Evolutionary conservation across 2,113 vertebrate genomes (phyloP).

Genomic region (Mormoops blainvillei): DNA sequence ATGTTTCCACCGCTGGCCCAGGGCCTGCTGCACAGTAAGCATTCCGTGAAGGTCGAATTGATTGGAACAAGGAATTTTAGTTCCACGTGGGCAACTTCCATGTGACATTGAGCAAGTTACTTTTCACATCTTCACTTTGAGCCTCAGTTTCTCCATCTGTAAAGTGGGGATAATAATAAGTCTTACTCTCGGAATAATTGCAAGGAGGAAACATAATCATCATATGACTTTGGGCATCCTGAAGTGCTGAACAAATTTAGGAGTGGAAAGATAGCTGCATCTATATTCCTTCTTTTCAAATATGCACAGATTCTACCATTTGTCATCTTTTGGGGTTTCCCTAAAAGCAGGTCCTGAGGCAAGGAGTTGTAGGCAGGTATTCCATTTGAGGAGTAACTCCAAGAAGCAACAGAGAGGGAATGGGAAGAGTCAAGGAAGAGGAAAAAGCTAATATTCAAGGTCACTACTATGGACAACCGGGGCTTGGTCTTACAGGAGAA

Average conservation of each 20-base stretch:
- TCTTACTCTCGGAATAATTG: background rate
- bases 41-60: background rate
- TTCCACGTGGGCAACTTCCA: background rate
- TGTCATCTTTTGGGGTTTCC: background rate
- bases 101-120: background rate
- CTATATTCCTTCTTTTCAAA: background rate
- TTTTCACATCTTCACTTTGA: background rate
- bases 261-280: background rate
- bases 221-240: background rate
- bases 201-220: background rate
- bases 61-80: background rate
- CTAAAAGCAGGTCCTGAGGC: background rate
- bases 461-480: background rate
- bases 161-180: background rate
- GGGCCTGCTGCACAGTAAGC: background rate
- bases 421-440: background rate
- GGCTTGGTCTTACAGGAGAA: background rate
- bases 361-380: background rate
- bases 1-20: fast-evolving
- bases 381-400: background rate
- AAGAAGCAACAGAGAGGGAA: background rate
- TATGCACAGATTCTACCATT: background rate
- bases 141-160: background rate
- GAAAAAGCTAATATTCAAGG: background rate
- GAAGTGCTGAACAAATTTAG: background rate